phyloP scores from a whole-genome alignment of 2,113 vertebrate species.

The Lethenteron camtschaticum region DNA sequence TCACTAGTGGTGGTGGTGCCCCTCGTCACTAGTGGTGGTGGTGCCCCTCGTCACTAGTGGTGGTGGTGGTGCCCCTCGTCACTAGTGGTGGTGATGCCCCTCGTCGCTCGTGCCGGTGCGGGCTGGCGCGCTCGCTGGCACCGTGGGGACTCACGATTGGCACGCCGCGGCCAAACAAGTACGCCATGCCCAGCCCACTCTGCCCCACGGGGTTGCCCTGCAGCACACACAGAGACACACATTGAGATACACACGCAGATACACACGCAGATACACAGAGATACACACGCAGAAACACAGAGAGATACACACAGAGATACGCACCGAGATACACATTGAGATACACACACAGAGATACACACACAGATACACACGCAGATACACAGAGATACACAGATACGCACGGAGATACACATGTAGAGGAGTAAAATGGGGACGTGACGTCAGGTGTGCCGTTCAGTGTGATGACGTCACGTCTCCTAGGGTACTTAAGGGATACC shows the following conservation, averaged over 20 bases:
- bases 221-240: slow-evolving; percentile 12
- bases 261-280: background rate
- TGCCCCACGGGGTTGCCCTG: slow-evolving; percentile 94
- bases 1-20: too few species aligned
- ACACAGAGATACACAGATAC: background rate
- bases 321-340: background rate
- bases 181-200: slow-evolving; percentile 93
- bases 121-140: background rate
- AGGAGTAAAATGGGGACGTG: too few species aligned
- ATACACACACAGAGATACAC: background rate
- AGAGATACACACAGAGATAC: background rate
- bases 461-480: too few species aligned
- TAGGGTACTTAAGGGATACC: too few species aligned
- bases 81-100: too few species aligned
- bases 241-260: background rate
- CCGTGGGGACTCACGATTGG: slow-evolving; percentile 46
- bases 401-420: background rate
- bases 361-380: background rate
- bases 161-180: slow-evolving; percentile 77
- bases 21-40: too few species aligned
- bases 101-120: too few species aligned
- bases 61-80: too few species aligned
- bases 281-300: background rate
- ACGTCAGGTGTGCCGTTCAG: too few species aligned
- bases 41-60: too few species aligned